Percentiles rank a stretch among this genome's conserved stretches.
phyloP scores from a whole-genome alignment of 2,888 invertebrate species.

The Nymphalis c-album region DNA sequence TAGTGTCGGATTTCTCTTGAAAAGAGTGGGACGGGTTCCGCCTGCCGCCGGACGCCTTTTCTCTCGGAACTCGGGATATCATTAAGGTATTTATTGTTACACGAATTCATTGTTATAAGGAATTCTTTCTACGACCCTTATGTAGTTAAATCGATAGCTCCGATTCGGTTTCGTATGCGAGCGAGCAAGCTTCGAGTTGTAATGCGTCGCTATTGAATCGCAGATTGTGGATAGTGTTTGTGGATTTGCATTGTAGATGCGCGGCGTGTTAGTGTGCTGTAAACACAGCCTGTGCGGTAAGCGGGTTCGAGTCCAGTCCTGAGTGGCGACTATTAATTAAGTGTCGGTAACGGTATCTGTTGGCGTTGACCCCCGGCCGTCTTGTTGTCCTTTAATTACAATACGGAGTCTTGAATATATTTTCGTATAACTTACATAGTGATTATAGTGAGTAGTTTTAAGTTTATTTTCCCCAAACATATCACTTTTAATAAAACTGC shows the following conservation, averaged over 20 bases:
- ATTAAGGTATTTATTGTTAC: constrained; percentile 82
- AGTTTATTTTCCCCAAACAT: too few species aligned
- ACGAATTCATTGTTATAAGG: constrained; percentile 80
- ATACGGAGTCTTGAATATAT: background rate
- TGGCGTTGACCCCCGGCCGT: constrained; percentile 36
- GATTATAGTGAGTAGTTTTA: too few species aligned
- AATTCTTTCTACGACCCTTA: constrained; percentile 75
- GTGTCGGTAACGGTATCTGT: constrained; percentile 57
- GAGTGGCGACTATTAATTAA: constrained; percentile 76
- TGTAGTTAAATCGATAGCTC: constrained; percentile 77
- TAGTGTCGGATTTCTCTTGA: constrained; percentile 75
- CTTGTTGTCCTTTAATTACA: constrained; percentile 15
- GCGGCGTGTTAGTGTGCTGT: constrained; percentile 60
- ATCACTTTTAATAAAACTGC: too few species aligned
- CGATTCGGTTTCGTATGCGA: constrained; percentile 57
- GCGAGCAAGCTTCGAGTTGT: constrained; percentile 52
- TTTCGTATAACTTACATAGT: too few species aligned
- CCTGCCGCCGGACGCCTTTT: constrained; percentile 74
- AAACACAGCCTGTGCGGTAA: constrained; percentile 50
- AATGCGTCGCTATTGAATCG: constrained; percentile 62
- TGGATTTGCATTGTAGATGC: constrained; percentile 76
- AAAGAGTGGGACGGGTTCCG: constrained; percentile 70
- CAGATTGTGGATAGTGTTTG: constrained; percentile 66
- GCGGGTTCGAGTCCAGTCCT: constrained; percentile 59
- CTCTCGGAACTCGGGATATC: constrained; percentile 79